phyloP scores from a whole-genome alignment of 2,888 invertebrate genomes.

The Dicyrtomina minuta region DNA sequence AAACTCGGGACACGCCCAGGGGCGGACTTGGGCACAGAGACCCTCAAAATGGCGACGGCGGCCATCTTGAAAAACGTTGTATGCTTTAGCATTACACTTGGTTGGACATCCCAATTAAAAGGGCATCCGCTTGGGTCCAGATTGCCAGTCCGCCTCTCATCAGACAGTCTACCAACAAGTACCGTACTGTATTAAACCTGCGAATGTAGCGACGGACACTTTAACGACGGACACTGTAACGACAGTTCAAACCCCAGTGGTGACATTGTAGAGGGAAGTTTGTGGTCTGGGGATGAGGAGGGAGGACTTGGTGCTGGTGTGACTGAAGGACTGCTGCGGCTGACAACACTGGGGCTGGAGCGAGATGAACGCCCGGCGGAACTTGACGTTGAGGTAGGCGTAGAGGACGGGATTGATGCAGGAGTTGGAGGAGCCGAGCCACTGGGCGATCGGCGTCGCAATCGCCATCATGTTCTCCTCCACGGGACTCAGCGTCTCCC shows the following conservation, averaged over 20 bases:
- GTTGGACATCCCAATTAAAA: no score
- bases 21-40: no score
- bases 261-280: conserved; percentile 47
- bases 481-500: conserved; percentile 72
- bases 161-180: no score
- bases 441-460: conserved; percentile 84
- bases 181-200: no score
- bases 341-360: conserved; percentile 46
- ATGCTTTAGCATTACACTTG: no score
- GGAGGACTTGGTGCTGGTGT: conserved; percentile 47
- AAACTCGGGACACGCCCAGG: no score
- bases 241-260: conserved; percentile 15
- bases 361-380: conserved; percentile 49
- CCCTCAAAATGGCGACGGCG: no score
- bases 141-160: no score
- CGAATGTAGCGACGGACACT: no score
- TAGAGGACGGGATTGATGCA: conserved; percentile 94
- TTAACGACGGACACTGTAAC: no score
- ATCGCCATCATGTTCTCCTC: conserved; percentile 74
- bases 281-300: conserved; percentile 44
- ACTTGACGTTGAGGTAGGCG: conserved; percentile 64
- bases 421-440: conserved; percentile 90
- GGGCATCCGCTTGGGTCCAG: no score
- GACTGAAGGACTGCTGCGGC: conserved; percentile 40
- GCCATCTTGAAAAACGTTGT: no score